These are phyloP conservation scores for Glyphotaelius pellucidus DNA, from an alignment of 2,888 invertebrate genomes.

Conservation along the genomic window DNA sequence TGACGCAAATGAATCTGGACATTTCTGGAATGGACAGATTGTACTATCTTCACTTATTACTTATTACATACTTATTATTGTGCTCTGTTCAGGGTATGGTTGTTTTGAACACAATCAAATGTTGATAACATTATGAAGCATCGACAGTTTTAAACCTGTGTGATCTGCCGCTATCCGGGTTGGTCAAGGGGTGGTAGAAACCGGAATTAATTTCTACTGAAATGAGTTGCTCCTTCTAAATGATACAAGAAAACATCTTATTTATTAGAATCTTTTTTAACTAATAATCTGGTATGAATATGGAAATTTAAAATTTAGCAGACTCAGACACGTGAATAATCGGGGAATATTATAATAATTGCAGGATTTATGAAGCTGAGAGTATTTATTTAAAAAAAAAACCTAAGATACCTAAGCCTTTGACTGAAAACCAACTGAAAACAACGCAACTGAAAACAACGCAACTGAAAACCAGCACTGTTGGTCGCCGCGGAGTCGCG, in stretches of 20 bases:
- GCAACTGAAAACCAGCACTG: too few relatives aligned
- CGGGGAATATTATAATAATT: too few relatives aligned
- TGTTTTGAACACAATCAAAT: neutral
- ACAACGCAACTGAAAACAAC: too few relatives aligned
- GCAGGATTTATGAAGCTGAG: too few relatives aligned
- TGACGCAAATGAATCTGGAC: slow-evolving; percentile 35
- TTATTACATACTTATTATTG: neutral
- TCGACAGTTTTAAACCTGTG: neutral
- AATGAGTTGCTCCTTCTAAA: neutral
- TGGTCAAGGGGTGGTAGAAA: neutral
- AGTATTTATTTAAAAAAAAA: too few relatives aligned
- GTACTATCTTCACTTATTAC: slow-evolving; percentile 17
- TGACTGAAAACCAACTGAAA: too few relatives aligned
- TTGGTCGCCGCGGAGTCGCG: too few relatives aligned
- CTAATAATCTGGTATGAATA: neutral
- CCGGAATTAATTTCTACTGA: neutral
- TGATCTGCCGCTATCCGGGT: neutral
- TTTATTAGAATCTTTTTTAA: neutral
- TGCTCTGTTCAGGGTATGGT: neutral
- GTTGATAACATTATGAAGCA: neutral
- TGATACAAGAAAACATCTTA: too few relatives aligned
- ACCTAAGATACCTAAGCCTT: too few relatives aligned
- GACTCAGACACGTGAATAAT: too few relatives aligned
- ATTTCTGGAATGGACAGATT: slow-evolving; percentile 23
- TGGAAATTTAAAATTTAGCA: neutral